Percentiles rank a stretch among this genome's conserved stretches.
Conservation (phyloP, 2,113 vertebrate species). For the Litocranius walleri region DNA sequence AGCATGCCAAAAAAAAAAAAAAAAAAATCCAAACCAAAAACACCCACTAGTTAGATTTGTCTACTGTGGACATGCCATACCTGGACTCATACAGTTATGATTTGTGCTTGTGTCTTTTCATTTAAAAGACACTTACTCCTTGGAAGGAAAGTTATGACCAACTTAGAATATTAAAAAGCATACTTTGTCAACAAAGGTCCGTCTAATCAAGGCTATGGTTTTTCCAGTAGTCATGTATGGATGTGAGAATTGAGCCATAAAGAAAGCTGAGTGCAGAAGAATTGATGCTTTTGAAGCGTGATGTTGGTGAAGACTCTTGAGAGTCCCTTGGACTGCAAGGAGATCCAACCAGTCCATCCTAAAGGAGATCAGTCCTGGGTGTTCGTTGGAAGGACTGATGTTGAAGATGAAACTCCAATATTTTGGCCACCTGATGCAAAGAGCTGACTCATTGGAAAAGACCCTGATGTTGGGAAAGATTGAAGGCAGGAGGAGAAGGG, state of each 20-base stretch:
- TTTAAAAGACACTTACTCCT: not conserved
- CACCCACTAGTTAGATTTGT: not conserved
- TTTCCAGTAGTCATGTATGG: not conserved
- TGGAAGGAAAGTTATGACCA: not conserved
- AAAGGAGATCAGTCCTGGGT: not conserved
- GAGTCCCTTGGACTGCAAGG: not conserved
- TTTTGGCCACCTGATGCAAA: fast-evolving
- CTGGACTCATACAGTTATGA: not conserved
- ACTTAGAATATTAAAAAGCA: not conserved
- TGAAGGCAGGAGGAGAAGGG: not conserved
- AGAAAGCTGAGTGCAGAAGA: not conserved
- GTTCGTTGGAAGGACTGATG: not conserved
- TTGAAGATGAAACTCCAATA: not conserved
- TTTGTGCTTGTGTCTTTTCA: not conserved
- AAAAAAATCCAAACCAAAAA: not conserved
- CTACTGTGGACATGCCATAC: not conserved
- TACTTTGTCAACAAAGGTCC: not conserved
- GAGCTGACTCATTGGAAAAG: not conserved
- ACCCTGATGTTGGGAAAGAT: not conserved
- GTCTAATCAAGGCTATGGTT: not conserved
- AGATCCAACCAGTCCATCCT: not conserved
- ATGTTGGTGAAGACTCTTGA: not conserved
- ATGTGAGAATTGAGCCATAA: not conserved
- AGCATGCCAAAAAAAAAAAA: not conserved
- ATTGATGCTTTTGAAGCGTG: not conserved